phyloP scores from a whole-genome alignment of 2,888 invertebrate genomes.

The Philhelius pedissequus region DNA sequence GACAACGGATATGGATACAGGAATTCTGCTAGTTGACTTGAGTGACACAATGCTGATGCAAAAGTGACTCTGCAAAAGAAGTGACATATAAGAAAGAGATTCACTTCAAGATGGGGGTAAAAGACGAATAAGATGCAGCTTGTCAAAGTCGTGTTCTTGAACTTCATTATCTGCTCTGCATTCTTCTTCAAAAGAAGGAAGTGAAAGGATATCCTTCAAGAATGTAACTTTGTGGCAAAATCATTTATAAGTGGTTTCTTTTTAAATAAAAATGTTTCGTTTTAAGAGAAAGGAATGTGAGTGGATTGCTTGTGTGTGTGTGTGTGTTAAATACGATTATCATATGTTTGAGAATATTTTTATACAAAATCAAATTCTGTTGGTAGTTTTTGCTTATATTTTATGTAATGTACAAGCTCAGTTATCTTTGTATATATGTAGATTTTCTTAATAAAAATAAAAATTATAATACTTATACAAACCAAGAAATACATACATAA shows the following conservation, averaged over 20 bases:
- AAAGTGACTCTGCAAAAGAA: constrained; percentile 20
- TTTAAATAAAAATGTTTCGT: neutral
- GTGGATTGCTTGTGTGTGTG: too few species aligned
- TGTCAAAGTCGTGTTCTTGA: constrained; percentile 44
- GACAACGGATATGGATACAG: constrained; percentile 27
- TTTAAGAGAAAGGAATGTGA: neutral
- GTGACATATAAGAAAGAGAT: neutral
- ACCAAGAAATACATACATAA: too few species aligned
- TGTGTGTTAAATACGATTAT: too few species aligned
- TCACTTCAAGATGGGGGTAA: constrained; percentile 6
- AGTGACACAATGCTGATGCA: constrained; percentile 49
- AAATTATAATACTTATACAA: too few species aligned
- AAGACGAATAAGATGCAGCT: constrained; percentile 4
- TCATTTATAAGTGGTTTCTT: neutral
- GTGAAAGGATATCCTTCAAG: neutral
- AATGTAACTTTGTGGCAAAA: constrained; percentile 6
- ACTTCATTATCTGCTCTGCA: constrained; percentile 21
- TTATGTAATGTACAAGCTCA: too few species aligned
- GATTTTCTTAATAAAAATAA: too few species aligned
- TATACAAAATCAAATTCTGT: too few species aligned
- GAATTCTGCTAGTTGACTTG: constrained; percentile 24
- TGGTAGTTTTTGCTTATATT: too few species aligned
- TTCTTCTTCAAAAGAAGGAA: constrained; percentile 12
- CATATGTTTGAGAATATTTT: neutral
- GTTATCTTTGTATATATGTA: too few species aligned